Base-by-base conservation (phyloP, 2,888 invertebrate species). In the Cremastinae sp. region DNA sequence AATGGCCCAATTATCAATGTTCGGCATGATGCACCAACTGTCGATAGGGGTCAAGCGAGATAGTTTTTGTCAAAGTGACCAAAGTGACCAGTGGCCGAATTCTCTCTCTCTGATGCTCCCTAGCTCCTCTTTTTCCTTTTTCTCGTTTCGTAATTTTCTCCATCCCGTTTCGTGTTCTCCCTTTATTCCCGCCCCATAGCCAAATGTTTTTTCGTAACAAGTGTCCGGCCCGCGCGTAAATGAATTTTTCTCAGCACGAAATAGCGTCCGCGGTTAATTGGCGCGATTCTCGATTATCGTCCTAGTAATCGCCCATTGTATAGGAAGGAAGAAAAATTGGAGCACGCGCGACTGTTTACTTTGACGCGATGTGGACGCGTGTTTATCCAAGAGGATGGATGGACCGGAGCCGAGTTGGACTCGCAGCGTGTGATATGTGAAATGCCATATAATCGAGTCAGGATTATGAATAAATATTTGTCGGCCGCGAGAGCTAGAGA, bases 1-100 rank as follows among this genome's bases (percentile, higher is more conserved):
- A 88, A 88, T 88, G 84, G 85, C 79, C 85, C 88, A 88, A 88
- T 88, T 88, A 88, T 87, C 83, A 76, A 88, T 87, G 79, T 77
- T 84, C 71, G 72, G n/a, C n/a, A n/a, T n/a, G n/a, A n/a, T n/a
- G n/a, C 80, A 81, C 88, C 88, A 88, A 87, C 87, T 88, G 88
- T 87, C 86, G 82, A 83, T 81, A 77, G 76, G 82, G 81, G 83
- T 83, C 84, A 83, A 83, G 78, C 80, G 58, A 47, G 41, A 41
- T n/a, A n/a, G n/a, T n/a, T n/a, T n/a, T n/a, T n/a, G n/a, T n/a
- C n/a, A n/a, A 79, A 80, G 81, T 81, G 79, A 81, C 81, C 84
- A 81, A 83, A 84, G 80, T 84, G 87, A 87, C 82, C 84, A 65
- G 55, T 72, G 68, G 77, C 74, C 80, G 79, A 83, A n/a, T n/a